Percentiles rank a stretch among this genome's conserved stretches.
phyloP scores from a whole-genome alignment of 2,113 vertebrate genomes.

The Pantherophis guttatus region DNA sequence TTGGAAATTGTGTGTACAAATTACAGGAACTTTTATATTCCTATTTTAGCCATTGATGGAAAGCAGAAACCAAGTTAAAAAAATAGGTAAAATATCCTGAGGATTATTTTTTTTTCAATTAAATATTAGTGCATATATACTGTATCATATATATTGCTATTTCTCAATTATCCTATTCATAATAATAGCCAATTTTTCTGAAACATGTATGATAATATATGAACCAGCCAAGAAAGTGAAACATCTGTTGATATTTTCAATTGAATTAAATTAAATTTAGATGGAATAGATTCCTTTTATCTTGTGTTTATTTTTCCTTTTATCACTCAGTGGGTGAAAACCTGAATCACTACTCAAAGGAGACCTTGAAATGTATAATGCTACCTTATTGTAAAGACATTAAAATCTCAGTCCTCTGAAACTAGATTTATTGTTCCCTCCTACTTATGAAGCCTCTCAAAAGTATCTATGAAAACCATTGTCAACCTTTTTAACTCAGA shows the following conservation, averaged over 20 bases:
- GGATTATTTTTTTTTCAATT: not conserved
- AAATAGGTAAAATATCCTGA: not conserved
- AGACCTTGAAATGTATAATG: too few species aligned
- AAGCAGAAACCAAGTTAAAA: not conserved
- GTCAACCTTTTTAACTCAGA: not conserved
- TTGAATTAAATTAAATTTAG: too few species aligned
- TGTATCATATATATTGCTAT: not conserved
- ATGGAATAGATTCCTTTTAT: too few species aligned
- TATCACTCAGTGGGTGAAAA: too few species aligned
- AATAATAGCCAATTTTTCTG: not conserved
- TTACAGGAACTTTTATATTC: not conserved
- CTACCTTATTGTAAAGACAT: too few species aligned
- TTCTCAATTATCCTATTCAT: not conserved
- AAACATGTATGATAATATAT: not conserved
- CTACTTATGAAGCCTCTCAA: not conserved
- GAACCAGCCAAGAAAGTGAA: too few species aligned
- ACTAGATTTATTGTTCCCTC: not conserved
- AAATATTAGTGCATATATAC: not conserved
- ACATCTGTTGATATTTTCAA: too few species aligned
- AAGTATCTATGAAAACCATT: not conserved
- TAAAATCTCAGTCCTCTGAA: not conserved
- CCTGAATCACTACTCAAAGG: too few species aligned
- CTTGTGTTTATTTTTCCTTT: too few species aligned
- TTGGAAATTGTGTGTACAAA: slow-evolving; percentile 10
- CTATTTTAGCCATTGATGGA: not conserved